Evolutionary conservation across 2,797 vertebrate species (phyloP).

Genomic region (Steatocranus sp.): DNA sequence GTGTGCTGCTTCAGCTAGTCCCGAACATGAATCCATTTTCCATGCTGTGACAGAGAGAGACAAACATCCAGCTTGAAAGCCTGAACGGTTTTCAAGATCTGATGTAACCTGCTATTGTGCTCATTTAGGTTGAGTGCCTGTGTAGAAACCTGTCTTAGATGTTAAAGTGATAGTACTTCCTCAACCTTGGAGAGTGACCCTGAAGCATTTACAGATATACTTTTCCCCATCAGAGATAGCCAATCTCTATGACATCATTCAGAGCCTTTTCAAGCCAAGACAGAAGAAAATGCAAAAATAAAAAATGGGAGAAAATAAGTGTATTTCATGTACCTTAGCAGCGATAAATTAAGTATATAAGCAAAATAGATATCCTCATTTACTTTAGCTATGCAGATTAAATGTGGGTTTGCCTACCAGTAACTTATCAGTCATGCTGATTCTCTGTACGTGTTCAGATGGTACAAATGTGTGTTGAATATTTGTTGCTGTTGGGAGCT

Average conservation of each 20-base stretch:
- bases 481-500: background rate
- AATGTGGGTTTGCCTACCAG: background rate
- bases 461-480: background rate
- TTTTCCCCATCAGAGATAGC: background rate
- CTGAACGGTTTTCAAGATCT: conserved; percentile 28
- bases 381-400: background rate
- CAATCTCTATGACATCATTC: background rate
- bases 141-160: conserved; percentile 18
- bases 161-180: background rate
- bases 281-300: background rate
- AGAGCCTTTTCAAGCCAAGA: background rate
- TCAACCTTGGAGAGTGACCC: background rate
- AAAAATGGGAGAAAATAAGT: background rate
- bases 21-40: background rate
- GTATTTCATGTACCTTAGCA: background rate
- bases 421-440: background rate
- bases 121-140: background rate
- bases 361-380: background rate
- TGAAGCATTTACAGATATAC: background rate
- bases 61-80: background rate
- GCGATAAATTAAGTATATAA: background rate
- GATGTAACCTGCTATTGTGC: conserved; percentile 31
- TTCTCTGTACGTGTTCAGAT: background rate
- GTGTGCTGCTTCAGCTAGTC: background rate
- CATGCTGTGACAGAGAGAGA: background rate